Conservation (phyloP, 2,113 vertebrate species). For the Lepus timidus region DNA sequence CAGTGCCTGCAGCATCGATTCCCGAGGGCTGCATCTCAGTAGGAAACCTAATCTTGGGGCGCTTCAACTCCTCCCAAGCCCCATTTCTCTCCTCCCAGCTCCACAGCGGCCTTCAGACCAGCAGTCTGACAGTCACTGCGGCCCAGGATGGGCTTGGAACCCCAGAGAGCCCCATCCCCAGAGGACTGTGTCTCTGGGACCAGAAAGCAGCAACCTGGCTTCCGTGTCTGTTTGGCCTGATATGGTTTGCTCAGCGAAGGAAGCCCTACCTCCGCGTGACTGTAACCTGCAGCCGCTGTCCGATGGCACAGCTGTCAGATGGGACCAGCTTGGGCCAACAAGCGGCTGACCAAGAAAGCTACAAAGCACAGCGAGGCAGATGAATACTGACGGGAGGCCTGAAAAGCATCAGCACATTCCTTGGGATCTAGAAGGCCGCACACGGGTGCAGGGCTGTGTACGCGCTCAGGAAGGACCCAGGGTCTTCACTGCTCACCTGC, state of each 20-base stretch:
- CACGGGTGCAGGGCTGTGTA: too few species aligned
- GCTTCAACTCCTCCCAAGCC: neutral
- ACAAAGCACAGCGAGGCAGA: neutral
- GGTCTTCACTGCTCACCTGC: neutral
- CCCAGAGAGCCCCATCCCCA: neutral
- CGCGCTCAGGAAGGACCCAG: neutral
- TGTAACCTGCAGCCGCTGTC: neutral
- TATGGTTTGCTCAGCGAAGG: neutral
- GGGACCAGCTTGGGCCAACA: accelerated
- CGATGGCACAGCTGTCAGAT: neutral
- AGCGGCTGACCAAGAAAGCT: neutral
- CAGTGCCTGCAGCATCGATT: neutral
- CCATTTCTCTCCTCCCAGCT: neutral
- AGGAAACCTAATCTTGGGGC: neutral
- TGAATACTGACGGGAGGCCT: neutral
- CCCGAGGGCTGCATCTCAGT: neutral
- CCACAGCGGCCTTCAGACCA: neutral
- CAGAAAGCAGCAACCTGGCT: neutral
- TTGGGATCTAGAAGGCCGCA: neutral
- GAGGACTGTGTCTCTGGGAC: too few species aligned
- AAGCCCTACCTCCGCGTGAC: accelerated
- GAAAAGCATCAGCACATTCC: neutral
- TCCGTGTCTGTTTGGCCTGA: too few species aligned
- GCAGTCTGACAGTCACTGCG: neutral
- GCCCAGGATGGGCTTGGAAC: too few species aligned